Conservation (phyloP, 2,113 vertebrate genomes). For the Symphodus melops region DNA sequence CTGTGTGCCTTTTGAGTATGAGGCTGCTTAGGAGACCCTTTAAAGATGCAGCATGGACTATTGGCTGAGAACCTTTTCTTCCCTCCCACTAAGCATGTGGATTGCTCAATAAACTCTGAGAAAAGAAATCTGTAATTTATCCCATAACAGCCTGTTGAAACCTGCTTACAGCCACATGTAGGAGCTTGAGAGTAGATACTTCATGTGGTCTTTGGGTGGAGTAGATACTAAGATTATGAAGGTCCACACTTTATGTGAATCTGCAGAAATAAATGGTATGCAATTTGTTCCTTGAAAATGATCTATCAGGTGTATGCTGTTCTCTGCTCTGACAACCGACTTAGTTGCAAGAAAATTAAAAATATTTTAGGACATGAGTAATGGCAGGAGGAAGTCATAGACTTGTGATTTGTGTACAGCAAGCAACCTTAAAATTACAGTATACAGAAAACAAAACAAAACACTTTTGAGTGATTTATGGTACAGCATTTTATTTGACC, state of each 20-base stretch:
- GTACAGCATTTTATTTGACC: background rate
- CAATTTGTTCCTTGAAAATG: background rate
- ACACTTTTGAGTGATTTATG: background rate
- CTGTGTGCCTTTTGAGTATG: background rate
- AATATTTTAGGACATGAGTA: background rate
- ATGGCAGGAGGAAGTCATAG: background rate
- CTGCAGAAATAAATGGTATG: background rate
- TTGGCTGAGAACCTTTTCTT: background rate
- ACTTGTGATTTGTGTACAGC: background rate
- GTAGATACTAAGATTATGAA: background rate
- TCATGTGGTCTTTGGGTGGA: background rate
- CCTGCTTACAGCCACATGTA: conserved; percentile 37
- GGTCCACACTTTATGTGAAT: background rate
- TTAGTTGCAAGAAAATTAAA: background rate
- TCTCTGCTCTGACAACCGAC: background rate
- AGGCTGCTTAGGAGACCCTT: background rate
- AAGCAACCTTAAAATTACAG: background rate
- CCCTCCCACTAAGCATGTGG: background rate
- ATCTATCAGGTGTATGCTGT: background rate
- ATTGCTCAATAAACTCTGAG: conserved; percentile 11
- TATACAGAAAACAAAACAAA: background rate
- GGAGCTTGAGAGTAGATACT: conserved; percentile 12
- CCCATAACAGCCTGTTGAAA: conserved; percentile 40
- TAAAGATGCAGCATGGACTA: background rate
- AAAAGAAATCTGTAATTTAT: conserved; percentile 26